Percentiles rank a stretch among this genome's conserved stretches.
Evolutionary conservation across 2,888 invertebrate genomes (phyloP).

Genomic region (Papilio protenor): DNA sequence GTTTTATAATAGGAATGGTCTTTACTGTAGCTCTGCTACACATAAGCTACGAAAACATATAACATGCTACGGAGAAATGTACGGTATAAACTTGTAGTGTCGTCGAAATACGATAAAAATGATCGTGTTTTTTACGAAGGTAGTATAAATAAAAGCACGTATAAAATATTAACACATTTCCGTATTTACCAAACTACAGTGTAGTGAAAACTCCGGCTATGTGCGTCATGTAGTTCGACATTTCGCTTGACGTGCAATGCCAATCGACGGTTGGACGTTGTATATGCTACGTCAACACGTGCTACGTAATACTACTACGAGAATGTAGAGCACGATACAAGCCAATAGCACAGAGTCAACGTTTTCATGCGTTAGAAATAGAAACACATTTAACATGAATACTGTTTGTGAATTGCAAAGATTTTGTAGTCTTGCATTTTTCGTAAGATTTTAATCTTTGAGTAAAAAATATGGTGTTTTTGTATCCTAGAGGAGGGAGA

Average conservation of each 20-base stretch:
- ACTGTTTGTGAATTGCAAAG: not conserved
- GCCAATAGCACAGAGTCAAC: slow-evolving; percentile 4
- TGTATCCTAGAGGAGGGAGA: not conserved
- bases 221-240: not conserved
- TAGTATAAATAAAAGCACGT: no score
- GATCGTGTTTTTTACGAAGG: no score
- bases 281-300: slow-evolving; percentile 10
- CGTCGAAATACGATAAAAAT: no score
- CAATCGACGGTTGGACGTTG: not conserved
- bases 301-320: slow-evolving; percentile 12
- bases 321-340: slow-evolving; percentile 9
- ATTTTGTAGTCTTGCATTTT: not conserved
- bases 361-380: not conserved
- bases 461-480: not conserved
- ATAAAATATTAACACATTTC: no score
- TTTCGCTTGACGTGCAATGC: not conserved
- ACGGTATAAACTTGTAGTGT: no score
- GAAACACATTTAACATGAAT: not conserved
- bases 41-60: not conserved
- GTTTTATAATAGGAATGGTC: not conserved
- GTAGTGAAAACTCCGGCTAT: not conserved
- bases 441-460: not conserved
- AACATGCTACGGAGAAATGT: not conserved
- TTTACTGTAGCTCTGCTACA: not conserved
- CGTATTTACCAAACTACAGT: not conserved